phyloP scores from a whole-genome alignment of 2,797 vertebrate genomes.

The Falco biarmicus region DNA sequence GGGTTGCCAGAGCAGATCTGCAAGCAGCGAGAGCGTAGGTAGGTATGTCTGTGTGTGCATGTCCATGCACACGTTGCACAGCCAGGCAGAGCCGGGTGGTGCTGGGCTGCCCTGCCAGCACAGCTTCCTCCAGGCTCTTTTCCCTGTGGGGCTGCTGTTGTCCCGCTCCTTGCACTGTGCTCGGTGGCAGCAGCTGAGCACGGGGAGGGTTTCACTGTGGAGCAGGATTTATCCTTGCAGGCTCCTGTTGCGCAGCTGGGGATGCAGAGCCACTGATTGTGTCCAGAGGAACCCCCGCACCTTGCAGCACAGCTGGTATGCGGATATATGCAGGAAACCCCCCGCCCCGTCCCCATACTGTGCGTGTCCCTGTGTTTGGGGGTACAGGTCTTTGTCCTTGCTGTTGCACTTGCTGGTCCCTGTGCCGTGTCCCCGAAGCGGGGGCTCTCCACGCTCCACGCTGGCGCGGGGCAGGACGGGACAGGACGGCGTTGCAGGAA shows the following conservation, averaged over 20 bases:
- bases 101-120: not conserved
- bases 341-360: accelerated
- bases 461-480: not conserved
- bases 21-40: not conserved
- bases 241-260: not conserved
- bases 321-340: too few species aligned
- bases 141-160: not conserved
- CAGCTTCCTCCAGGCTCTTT: not conserved
- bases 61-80: accelerated
- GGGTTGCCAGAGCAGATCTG: not conserved
- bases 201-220: accelerated
- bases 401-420: accelerated
- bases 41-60: accelerated
- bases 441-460: not conserved
- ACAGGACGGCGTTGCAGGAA: slow-evolving; percentile 14
- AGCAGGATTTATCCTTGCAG: not conserved
- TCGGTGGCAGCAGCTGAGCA: not conserved
- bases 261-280: not conserved
- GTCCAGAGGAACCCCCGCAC: accelerated
- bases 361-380: accelerated
- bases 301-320: not conserved
- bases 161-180: accelerated
- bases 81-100: not conserved
- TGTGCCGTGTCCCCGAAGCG: accelerated
- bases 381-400: accelerated